Conservation (phyloP, 2,113 vertebrate species). For the Dolichotis patagonum region DNA sequence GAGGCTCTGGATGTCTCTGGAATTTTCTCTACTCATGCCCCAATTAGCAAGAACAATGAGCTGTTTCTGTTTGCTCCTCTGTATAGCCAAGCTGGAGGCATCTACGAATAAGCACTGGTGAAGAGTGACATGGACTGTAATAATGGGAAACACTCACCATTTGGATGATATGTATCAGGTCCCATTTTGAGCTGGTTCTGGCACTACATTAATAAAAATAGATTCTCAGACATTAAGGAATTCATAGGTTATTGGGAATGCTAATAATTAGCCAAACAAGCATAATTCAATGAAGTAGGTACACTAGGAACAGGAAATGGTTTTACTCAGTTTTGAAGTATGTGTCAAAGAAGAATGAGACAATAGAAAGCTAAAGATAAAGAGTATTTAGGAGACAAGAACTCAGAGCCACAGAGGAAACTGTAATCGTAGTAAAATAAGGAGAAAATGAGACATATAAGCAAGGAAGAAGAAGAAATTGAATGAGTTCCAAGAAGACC, state of each 20-base stretch:
- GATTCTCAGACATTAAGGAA: not conserved
- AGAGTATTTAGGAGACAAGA: not conserved
- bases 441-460: not conserved
- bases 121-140: not conserved
- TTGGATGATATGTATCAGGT: not conserved
- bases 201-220: not conserved
- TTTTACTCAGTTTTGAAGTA: not conserved
- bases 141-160: not conserved
- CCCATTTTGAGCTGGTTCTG: not conserved
- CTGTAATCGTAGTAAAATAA: not conserved
- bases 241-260: not conserved
- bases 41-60: constrained; percentile 49
- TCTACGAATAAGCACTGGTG: not conserved
- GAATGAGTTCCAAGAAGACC: not conserved
- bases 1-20: constrained; percentile 14
- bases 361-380: not conserved
- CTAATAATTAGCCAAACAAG: not conserved
- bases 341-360: not conserved
- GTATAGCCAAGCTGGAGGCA: not conserved
- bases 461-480: not conserved
- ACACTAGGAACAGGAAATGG: not conserved
- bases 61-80: constrained; percentile 19
- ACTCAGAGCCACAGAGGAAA: not conserved
- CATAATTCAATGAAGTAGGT: not conserved
- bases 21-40: constrained; percentile 44